Evolutionary conservation across 2,888 invertebrate species (phyloP), one percentile per base, ranked within the genome.

Genomic region (Pelosia muscerda): DNA sequence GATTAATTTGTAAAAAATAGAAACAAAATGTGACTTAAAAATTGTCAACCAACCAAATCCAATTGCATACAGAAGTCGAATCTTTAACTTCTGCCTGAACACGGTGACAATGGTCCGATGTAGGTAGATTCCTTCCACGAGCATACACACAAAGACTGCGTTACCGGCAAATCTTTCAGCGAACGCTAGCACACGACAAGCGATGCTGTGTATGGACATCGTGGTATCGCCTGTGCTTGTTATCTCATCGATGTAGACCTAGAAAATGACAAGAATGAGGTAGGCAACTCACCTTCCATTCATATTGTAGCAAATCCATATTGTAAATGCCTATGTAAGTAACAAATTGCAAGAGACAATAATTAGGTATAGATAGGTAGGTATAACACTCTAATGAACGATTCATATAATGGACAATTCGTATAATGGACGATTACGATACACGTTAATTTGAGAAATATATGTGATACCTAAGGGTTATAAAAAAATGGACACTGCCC

Each of bases 111-210:
- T 96, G 23, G 96, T 91, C 60, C 96, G 95, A 81, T 97, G 97
- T 5, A 97, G 85, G 83, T 96, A 96, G 53, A 96, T 88, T 0
- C 96, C 96, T 82, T 96, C 96, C 1, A 96, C 90, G 59, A 97
- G 88, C 97, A 97, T 97, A 85, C 96, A 96, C 4, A 96, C 95
- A 81, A 96, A 97, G 58, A 97, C 96, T 0, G 92, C 90, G 80
- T 96, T 96, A 6, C 94, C 95, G 0, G 96, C 92, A 0, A 95
- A 81, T 57, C 95, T 94, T 74, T 96, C 96, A 0, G 95, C 88
- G 59, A 95, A 90, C 0, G 96, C 95, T 15, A 96, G 87, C 15
- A 95, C 72, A 59, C 95, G 92, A 77, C 97, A 97, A 13, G 90
- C 89, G 0, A 94, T 80, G 0, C 94, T 88, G 77, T 96, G 95